Base-by-base conservation (phyloP, 2,888 invertebrate species). In the Andrena fulva region DNA sequence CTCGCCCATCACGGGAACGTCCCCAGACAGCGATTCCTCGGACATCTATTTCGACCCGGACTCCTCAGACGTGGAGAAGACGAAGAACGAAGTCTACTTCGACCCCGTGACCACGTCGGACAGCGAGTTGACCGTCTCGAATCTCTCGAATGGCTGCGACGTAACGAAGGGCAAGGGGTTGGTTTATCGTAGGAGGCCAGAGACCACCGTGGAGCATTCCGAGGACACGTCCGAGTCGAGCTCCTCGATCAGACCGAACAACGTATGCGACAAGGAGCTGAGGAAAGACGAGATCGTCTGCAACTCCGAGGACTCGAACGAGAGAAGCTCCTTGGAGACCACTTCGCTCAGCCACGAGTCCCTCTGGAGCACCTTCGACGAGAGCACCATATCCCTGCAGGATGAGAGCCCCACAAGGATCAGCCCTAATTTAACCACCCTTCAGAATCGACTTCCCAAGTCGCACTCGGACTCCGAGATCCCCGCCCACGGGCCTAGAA, bases 21-120 rank as follows among this genome's bases (percentile, higher is more conserved):
- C 92, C 0, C 91, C 92, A 0, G 93, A 91, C 27, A 95, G 95
- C 88, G 95, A 95, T 66, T 91, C 91, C 24, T 92, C 91, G n/a
- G 93, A 94, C 0, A 77, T 87, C 0, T 93, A 91, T 54, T 94
- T 92, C 80, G 93, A 94, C 48, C 90, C 92, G 0, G 90, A 92
- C 4, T 91, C 92, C 2, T 93, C 93, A 12, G 92, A 93, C 2
- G 79, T 86, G 1, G 92, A 92, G 3, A 90, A 89, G 50, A 54
- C 83, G 35, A 89, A 88, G 67, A 89, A 69, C 27, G 91, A 92
- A 0, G 60, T 56, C 0, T 90, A 85, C 63, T 90, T 88, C 62
- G 91, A 92, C 20, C 90, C 87, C 0, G 5, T 80, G 1, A 88
- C 85, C 20, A 90, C 89, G 0, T 91, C 92, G 3, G 92, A 91